Conservation (phyloP, 2,888 invertebrate species). For the Lasioglossum morio region DNA sequence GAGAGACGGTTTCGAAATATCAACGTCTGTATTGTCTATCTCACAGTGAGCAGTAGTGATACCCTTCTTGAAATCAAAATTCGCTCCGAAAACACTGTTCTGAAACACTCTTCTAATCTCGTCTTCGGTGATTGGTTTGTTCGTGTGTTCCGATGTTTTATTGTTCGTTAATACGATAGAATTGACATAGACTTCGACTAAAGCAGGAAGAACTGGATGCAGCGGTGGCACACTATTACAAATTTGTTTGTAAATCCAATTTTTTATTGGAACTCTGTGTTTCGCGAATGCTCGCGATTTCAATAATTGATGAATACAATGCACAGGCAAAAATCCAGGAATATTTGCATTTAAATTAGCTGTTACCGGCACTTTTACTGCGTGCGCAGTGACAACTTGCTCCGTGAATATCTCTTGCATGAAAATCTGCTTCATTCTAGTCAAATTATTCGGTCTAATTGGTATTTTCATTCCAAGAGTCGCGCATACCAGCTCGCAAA, state of each 20-base stretch:
- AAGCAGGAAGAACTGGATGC: conserved; percentile 95
- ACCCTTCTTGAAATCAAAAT: conserved; percentile 87
- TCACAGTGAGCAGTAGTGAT: conserved; percentile 87
- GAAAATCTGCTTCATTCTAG: conserved; percentile 96
- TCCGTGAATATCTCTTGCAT: conserved; percentile 99
- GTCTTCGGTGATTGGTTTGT: conserved; percentile 95
- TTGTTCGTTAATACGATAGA: conserved; percentile 92
- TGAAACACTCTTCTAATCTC: conserved; percentile 95
- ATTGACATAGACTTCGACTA: conserved; percentile 97
- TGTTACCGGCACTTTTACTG: conserved; percentile 98
- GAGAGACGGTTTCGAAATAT: conserved; percentile 88
- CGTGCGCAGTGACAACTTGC: conserved; percentile 97
- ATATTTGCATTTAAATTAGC: conserved; percentile 94
- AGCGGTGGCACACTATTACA: conserved; percentile 95
- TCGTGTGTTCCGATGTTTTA: conserved; percentile 91
- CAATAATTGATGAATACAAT: conserved; percentile 97
- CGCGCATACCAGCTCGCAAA: conserved; percentile 96
- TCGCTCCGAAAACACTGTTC: conserved; percentile 91
- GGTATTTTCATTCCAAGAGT: conserved; percentile 98
- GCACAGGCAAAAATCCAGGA: conserved; percentile 96
- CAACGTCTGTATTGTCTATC: conserved; percentile 85
- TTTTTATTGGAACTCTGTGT: conserved; percentile 97
- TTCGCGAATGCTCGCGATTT: conserved; percentile 98
- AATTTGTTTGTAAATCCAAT: conserved; percentile 98
- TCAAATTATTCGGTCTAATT: conserved; percentile 93